Evolutionary conservation across 1,140 invertebrate genomes (phyloP), one percentile per base, ranked within the genome.

Genomic region (Cecropterus lyciades): DNA sequence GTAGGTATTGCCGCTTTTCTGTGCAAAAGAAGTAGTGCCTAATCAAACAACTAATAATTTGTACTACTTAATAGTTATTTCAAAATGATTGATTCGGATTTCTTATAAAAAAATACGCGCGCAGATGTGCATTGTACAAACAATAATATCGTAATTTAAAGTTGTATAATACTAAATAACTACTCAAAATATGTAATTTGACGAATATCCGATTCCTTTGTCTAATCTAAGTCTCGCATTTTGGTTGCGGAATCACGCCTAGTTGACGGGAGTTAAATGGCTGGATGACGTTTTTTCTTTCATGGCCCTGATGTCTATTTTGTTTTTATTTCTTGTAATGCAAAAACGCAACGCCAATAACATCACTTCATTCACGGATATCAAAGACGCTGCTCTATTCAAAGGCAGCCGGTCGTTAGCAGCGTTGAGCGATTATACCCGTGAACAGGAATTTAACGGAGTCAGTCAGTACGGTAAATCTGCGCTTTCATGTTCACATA

Each of bases 251-350:
- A 91, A 88, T 84, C 80, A 91, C 86, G 89, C 77, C 76, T 80
- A 85, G 86, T 87, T 89, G 87, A 83, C 77, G 80, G 80, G 73
- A 73, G 72, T 79, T 89, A 90, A 91, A 84, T 82, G 75, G 68
- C 73, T 85, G 74, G 72, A 82, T 87, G 83, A 85, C 72, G 70
- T 63, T 86, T 78, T 77, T 84, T 84, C 79, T 76, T 81, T 75
- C 55, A 74, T 67, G 80, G 72, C 84, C 79, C 53, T 85, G 80
- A 79, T 79, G 72, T 72, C 72, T 72, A 70, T 68, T 77, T 75
- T 75, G 65, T 69, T 71, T 79, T 79, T 81, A 67, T 76, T 57
- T 62, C 55, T 42, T 57, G 13, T 16, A 74, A 77, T 68, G 69
- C 73, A 84, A 85, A 82, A 84, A 84, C 68, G 79, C 79, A 81